Evolutionary conservation across 2,113 vertebrate species (phyloP), one percentile per base, ranked within the genome.

Genomic region (Trogon surrucura): DNA sequence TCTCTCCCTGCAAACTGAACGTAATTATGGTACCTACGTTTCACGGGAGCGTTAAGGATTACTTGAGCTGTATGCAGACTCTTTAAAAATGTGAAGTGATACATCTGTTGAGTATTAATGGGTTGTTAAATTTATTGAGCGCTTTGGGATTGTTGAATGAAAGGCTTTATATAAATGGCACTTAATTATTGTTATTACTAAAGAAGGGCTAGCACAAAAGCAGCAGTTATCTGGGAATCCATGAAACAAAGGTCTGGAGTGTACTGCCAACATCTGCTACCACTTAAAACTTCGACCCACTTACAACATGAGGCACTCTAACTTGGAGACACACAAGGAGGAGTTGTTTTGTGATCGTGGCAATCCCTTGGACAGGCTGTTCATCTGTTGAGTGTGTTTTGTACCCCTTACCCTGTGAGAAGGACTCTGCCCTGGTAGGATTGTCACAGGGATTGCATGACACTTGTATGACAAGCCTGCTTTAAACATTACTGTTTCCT

Each of bases 101-200:
- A 27, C 77, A 85, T 90, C 90, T 91, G 85, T 51, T 82, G 80
- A 84, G 25, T 86, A 84, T 88, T 97, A 93, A 81, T 67, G 71
- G 47, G 57, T 90, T 60, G 72, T 85, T 88, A 72, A 86, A 84
- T 96, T 94, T 93, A 96, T 84, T 88, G 92, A 87, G 65, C 0
- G 1, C 66, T 87, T 85, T 85, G 91, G 88, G 90, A 85, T 47
- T 61, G 48, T 64, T 53, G 62, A 78, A 92, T 89, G 70, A 91
- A 95, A 96, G 78, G 9, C 21, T 18, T 80, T 89, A 23, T 51
- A 87, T 82, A 95, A 96, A 92, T 48, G 73, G 14, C 58, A 79
- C 64, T 95, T 93, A 91, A 91, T 97, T 89, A 86, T 38, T 85
- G 84, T 94, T 95, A 94, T 92, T 96, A 51, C 90, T 91, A 69